phyloP scores from a whole-genome alignment of 2,797 vertebrate genomes.

The Onychomys torridus region DNA sequence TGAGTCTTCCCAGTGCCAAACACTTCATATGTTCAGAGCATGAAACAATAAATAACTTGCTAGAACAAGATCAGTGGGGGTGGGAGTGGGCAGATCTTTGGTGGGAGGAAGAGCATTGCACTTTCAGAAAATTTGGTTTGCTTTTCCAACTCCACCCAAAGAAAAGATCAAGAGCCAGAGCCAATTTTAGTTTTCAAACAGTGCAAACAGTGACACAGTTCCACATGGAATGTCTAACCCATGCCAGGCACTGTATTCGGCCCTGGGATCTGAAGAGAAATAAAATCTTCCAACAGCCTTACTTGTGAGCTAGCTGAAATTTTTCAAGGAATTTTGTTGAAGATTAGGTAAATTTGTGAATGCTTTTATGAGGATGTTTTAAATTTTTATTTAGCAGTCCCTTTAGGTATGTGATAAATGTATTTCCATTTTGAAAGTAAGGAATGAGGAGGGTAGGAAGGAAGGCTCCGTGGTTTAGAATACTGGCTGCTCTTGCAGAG shows the following conservation, averaged over 20 bases:
- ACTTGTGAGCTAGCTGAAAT: not conserved
- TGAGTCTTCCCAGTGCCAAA: not conserved
- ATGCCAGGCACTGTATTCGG: not conserved
- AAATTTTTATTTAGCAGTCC: not conserved
- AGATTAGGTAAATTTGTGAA: not conserved
- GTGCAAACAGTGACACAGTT: not conserved
- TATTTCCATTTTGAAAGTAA: not conserved
- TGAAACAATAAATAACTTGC: not conserved
- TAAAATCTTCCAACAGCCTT: not conserved
- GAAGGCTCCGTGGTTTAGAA: not conserved
- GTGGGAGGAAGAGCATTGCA: not conserved
- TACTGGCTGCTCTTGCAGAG: not conserved
- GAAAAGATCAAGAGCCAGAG: not conserved
- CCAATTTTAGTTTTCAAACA: not conserved
- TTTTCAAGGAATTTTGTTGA: not conserved
- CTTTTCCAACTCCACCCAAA: not conserved
- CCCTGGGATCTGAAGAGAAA: not conserved
- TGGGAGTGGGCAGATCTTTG: not conserved
- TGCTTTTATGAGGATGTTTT: not conserved
- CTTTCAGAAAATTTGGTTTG: not conserved
- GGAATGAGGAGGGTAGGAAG: not conserved
- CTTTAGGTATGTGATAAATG: not conserved
- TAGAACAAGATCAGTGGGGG: accelerated
- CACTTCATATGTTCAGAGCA: not conserved
- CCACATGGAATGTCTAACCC: not conserved